Evolutionary conservation across 2,888 invertebrate genomes (phyloP), one percentile per base, ranked within the genome.

Genomic region (Orchesella flavescens): DNA sequence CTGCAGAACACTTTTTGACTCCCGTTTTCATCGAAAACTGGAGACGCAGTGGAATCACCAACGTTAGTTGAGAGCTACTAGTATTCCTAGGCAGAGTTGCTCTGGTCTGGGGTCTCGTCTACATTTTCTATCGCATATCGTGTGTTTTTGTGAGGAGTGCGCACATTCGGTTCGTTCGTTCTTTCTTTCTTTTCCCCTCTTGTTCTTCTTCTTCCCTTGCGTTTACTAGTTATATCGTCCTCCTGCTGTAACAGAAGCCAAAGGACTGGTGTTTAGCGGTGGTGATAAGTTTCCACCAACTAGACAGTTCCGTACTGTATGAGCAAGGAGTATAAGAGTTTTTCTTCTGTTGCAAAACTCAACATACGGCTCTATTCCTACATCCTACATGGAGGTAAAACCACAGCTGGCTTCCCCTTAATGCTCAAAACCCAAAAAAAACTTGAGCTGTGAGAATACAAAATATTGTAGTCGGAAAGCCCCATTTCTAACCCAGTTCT

Each of bases 211-310:
- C n/a, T n/a, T n/a, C n/a, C n/a, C n/a, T n/a, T n/a, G n/a, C n/a
- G n/a, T n/a, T n/a, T n/a, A n/a, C n/a, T n/a, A n/a, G n/a, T n/a
- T n/a, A n/a, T n/a, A n/a, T n/a, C n/a, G n/a, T n/a, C 55, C 7
- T 55, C 57, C 24, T 71, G 55, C 34, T 46, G 69, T 79, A 63
- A 71, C 55, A 79, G 79, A 79, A 79, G 79, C 79, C 79, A 79
- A 78, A 73, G 65, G 79, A 79, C 79, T 72, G n/a, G 79, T 79
- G 34, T 34, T 34, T 79, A 72, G 73, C 53, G 63, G 72, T 73
- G 79, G 72, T 73, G 79, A 79, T 79, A 73, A 79, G 79, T 72
- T 79, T 79, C 66, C n/a, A n/a, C 79, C 72, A 71, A 71, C 49
- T 73, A 73, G 65, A 79, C 79, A 79, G 79, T 79, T 73, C 72